phyloP scores from a whole-genome alignment of 2,797 vertebrate species.

The Poeciliopsis gracilis region DNA sequence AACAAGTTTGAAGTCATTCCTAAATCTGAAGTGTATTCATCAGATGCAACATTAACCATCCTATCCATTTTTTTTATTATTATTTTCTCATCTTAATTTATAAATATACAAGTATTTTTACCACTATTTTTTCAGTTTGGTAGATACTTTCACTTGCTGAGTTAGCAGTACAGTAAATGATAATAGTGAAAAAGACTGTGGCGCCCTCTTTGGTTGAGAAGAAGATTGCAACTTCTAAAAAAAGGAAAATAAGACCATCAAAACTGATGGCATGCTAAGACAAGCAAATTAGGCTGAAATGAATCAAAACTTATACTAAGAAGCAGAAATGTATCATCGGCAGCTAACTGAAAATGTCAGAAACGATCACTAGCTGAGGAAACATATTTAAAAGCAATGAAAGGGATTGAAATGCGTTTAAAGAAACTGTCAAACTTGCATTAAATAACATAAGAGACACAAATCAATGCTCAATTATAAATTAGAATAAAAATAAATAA shows the following conservation, averaged over 20 bases:
- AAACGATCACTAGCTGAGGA: neutral
- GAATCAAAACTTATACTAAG: neutral
- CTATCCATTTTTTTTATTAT: neutral
- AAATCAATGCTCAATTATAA: neutral
- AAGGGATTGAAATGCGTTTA: neutral
- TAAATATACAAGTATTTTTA: neutral
- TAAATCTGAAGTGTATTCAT: neutral
- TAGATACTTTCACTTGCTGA: neutral
- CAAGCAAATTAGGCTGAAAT: neutral
- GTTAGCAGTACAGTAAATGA: neutral
- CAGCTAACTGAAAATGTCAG: neutral
- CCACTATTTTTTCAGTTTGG: neutral
- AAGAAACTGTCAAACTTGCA: neutral
- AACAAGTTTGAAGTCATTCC: neutral
- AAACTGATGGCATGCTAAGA: neutral
- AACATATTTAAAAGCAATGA: neutral
- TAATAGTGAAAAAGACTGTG: neutral
- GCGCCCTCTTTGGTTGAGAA: neutral
- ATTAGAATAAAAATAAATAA: neutral
- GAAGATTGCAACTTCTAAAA: neutral
- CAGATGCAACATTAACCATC: no score
- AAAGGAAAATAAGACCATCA: neutral
- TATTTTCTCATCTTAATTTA: no score
- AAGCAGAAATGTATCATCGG: neutral
- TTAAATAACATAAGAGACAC: neutral